These are phyloP conservation scores for Parotocinclus haroldoi DNA, from an alignment of 2,797 vertebrate species.

Conservation along the genomic window DNA sequence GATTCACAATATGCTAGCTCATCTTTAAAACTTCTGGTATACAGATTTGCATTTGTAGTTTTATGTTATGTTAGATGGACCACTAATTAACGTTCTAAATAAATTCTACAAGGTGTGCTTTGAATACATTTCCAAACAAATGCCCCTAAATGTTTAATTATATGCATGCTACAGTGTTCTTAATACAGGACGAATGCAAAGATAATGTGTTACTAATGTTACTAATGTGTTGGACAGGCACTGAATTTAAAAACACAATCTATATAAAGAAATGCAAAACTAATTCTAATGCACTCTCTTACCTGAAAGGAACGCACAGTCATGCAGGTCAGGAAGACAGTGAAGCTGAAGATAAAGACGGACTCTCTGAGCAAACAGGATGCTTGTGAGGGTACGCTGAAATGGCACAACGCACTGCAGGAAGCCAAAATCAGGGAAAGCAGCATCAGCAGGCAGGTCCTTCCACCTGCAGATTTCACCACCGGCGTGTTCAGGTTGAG, in stretches of 20 bases:
- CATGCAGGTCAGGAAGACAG: conserved; percentile 75
- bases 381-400: conserved; percentile 62
- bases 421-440: conserved; percentile 62
- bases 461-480: conserved; percentile 79
- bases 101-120: too few species aligned
- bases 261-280: too few species aligned
- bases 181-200: too few species aligned
- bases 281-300: not conserved
- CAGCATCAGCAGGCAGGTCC: conserved; percentile 81
- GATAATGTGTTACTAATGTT: too few species aligned
- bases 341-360: conserved; percentile 73
- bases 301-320: conserved; percentile 76
- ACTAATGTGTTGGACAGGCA: not conserved
- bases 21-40: too few species aligned
- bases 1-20: too few species aligned
- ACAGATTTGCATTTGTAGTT: too few species aligned
- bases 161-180: too few species aligned
- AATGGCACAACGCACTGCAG: conserved; percentile 66
- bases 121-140: too few species aligned
- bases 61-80: too few species aligned
- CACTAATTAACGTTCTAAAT: too few species aligned
- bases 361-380: conserved; percentile 71
- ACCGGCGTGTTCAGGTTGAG: conserved; percentile 71
- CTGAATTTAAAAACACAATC: not conserved
- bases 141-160: too few species aligned